Base-by-base conservation (phyloP, 2,797 vertebrate genomes). In the Choloepus didactylus region DNA sequence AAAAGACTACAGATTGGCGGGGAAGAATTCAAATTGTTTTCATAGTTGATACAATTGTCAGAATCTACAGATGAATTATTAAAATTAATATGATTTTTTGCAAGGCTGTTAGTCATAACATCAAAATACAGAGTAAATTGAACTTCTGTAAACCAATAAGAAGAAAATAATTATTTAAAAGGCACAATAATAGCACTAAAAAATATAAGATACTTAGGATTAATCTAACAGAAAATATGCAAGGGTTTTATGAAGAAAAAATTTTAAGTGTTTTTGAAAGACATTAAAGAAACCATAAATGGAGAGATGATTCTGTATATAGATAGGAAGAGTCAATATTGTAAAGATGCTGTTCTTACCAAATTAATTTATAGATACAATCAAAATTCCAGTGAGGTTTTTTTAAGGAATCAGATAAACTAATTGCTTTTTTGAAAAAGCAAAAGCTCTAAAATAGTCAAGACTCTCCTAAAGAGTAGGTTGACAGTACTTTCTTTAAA, bases 101-200 rank as follows among this genome's bases (percentile, higher is more conserved):
- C n/a, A 59, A 62, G 21, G 18, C 62, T 79, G 0, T 88, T 69
- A 64, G 9, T 49, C n/a, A 27, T 14, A 88, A 80, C 31, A 73
- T 91, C 80, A 87, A 64, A 95, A 88, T 88, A 87, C 29, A 94
- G 64, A 86, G n/a, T 66, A 83, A 91, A 59, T 31, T 91, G 21
- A 64, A 46, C 75, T 69, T 87, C 72, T 79, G 4, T 85, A 86
- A 82, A 82, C 18, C 51, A 80, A 21, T 0, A 86, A 89, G 79
- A 87, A 93, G n/a, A 87, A 92, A 89, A 89, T 35, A 96, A 73
- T 56, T 69, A 23, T 62, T 83, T 84, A 59, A 93, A 92, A 85
- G 54, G 46, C 5, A 66, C 35, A 38, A 79, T 72, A 82, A 79
- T 83, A 87, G 12, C 11, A 95, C 69, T 10, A 87, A 84, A 87